Conservation (phyloP, 2,797 vertebrate genomes). For the Pitangus sulphuratus region DNA sequence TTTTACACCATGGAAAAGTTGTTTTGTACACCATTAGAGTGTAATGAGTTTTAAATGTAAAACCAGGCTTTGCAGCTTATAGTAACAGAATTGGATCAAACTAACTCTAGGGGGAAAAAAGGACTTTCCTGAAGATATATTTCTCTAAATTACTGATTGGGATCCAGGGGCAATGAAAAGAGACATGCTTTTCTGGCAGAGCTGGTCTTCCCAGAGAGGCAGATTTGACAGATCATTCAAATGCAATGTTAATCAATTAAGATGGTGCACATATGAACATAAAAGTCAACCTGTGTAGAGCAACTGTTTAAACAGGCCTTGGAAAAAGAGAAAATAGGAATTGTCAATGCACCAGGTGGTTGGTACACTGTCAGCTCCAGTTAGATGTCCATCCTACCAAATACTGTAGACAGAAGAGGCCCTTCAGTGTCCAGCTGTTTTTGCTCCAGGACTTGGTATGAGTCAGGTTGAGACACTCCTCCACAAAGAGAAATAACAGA, state of each 20-base stretch:
- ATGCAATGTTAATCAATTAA: not conserved
- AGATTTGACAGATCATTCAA: not conserved
- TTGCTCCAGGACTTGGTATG: not conserved
- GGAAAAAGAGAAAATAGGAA: not conserved
- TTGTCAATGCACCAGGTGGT: accelerated
- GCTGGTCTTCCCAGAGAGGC: not conserved
- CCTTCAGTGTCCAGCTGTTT: not conserved
- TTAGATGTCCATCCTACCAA: not conserved
- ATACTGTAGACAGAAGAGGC: accelerated
- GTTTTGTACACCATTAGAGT: not conserved
- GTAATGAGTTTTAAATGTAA: not conserved
- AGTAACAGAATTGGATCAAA: not conserved
- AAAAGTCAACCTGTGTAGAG: not conserved
- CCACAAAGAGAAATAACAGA: not conserved
- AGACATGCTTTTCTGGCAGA: not conserved
- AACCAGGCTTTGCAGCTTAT: not conserved
- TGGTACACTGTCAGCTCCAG: not conserved
- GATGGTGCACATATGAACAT: too few relatives aligned
- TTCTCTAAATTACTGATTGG: not conserved
- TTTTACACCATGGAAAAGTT: not conserved
- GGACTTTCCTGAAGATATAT: not conserved
- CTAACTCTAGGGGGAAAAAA: not conserved
- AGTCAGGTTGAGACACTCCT: not conserved
- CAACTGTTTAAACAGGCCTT: not conserved
- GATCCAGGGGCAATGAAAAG: not conserved